These are phyloP conservation scores for Microtus richardsoni DNA, from an alignment of 2,113 vertebrate species.

Conservation along the genomic window DNA sequence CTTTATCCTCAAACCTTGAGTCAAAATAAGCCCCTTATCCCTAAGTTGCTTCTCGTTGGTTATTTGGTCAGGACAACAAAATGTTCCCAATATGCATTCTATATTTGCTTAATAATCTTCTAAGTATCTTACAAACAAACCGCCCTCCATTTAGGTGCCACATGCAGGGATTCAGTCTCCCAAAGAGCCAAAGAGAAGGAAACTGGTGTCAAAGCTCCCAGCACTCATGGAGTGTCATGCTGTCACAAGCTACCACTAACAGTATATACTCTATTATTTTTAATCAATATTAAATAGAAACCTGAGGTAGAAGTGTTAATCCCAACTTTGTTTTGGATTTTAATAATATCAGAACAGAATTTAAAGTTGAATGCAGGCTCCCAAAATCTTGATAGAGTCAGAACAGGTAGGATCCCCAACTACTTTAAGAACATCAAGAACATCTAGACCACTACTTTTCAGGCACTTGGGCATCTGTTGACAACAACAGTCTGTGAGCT, in stretches of 20 bases:
- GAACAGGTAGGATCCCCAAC: background rate
- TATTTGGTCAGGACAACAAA: background rate
- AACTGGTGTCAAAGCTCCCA: background rate
- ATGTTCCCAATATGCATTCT: background rate
- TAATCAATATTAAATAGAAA: background rate
- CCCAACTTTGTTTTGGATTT: background rate
- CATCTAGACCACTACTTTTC: background rate
- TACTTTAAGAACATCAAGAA: background rate
- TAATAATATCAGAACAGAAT: background rate
- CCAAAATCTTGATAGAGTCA: background rate
- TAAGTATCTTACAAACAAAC: background rate
- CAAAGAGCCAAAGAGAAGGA: slow-evolving; percentile 23
- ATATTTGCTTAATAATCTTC: background rate
- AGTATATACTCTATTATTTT: background rate
- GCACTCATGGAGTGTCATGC: background rate
- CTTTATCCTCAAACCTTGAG: background rate
- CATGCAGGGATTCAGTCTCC: background rate
- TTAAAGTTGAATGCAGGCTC: slow-evolving; percentile 31
- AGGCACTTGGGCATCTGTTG: background rate
- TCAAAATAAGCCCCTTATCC: background rate
- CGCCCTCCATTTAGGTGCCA: background rate
- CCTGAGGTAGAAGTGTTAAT: background rate
- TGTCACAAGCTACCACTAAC: background rate
- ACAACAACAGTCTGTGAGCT: background rate
- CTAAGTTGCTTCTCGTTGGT: background rate